Conservation (phyloP, 2,113 vertebrate genomes). For the Hiodon tergisus region DNA sequence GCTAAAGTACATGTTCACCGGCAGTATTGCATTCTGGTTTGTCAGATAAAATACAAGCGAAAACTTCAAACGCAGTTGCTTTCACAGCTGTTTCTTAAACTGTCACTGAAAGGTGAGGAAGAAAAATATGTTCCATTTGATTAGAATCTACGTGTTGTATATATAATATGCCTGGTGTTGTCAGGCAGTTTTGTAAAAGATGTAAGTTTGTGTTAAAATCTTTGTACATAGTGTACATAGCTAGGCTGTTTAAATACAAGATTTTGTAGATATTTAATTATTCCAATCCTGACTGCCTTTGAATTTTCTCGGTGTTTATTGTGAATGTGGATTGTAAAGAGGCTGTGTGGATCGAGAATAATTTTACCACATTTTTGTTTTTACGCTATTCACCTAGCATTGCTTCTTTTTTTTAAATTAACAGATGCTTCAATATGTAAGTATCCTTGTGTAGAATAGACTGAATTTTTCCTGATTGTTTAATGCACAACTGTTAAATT, state of each 20-base stretch:
- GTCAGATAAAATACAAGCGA: not conserved
- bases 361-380: constrained; percentile 23
- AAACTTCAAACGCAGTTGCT: not conserved
- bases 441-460: constrained; percentile 38
- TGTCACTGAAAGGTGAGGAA: not conserved
- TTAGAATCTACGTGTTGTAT: constrained; percentile 66
- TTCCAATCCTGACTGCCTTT: constrained; percentile 65
- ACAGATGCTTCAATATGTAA: constrained; percentile 29
- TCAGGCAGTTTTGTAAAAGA: constrained; percentile 75
- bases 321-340: constrained; percentile 35
- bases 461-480: constrained; percentile 38
- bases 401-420: constrained; percentile 20
- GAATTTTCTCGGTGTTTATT: constrained; percentile 32
- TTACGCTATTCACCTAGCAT: constrained; percentile 23
- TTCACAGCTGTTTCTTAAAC: not conserved
- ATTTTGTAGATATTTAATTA: constrained; percentile 84
- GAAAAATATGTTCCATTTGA: constrained; percentile 33
- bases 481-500: constrained; percentile 30
- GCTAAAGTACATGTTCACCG: not conserved
- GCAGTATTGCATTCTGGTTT: not conserved
- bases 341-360: constrained; percentile 28
- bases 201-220: constrained; percentile 77
- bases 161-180: constrained; percentile 65
- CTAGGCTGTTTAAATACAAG: constrained; percentile 71
- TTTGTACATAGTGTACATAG: constrained; percentile 90